Base-by-base conservation (phyloP, 2,797 vertebrate genomes). In the Pangasius macronema region DNA sequence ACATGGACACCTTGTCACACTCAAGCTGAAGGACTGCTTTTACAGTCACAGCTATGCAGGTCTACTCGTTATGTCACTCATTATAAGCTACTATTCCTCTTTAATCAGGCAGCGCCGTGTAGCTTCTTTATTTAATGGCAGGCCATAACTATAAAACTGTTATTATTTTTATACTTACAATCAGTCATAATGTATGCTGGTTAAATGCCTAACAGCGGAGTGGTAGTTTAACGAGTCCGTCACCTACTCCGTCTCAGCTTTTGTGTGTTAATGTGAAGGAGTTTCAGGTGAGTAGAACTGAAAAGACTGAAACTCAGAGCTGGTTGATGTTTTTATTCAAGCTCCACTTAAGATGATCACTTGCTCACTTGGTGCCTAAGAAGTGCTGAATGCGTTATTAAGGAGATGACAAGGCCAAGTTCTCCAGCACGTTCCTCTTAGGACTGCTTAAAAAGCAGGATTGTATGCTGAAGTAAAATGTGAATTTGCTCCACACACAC, bases 391-490 rank as follows among this genome's bases (percentile, higher is more conserved):
- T 72, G 63, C 10, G 1, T 59, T 57, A 14, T 51, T 33, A 24
- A 36, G 46, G 46, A 68, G 46, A 36, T 14, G 46, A 68, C n/a
- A 14, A 0, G 18, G 42, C 59, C 42, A 63, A 27, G 70, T 87
- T 83, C 59, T 30, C 24, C 68, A 67, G 42, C 85, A 53, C 20
- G 82, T 76, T 85, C 76, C 83, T 88, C 49, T 81, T 82, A 42
- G 49, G 61, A 85, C 77, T 77, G 82, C 27, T 81, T 46, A 59
- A 33, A 85, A 91, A 89, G 90, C 88, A 73, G 63, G 77, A 82
- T 76, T 84, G 30, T 85, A 80, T 72, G 65, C 59, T 75, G n/a
- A 88, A 30, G 77, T 75, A 22, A 61, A 88, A 88, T 85, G 85
- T 89, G 85, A 90, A 88, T 77, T 83, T 53, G 20, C 55, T 22